Evolutionary conservation across 2,113 vertebrate species (phyloP).

Genomic region (Catharus minimus): DNA sequence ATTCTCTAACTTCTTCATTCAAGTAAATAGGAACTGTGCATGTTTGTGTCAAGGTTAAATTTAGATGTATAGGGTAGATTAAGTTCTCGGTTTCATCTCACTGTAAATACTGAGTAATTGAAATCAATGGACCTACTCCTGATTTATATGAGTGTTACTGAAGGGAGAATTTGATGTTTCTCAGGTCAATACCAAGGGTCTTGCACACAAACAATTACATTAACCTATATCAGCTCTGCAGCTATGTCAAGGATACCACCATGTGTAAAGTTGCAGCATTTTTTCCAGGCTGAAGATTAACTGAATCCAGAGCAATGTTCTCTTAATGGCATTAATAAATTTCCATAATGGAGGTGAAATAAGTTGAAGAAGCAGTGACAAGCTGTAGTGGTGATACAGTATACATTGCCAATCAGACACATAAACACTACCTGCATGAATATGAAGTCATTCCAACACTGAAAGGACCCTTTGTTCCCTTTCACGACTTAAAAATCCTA

Average conservation of each 20-base stretch:
- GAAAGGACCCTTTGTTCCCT: neutral
- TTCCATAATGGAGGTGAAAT: neutral
- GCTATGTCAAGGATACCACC: neutral
- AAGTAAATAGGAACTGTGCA: neutral
- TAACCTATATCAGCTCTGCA: neutral
- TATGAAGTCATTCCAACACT: neutral
- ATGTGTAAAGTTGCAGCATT: neutral
- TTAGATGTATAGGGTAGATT: neutral
- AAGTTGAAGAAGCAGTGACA: neutral
- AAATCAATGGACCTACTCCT: slow-evolving; percentile 8
- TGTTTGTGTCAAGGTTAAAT: neutral
- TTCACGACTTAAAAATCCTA: neutral
- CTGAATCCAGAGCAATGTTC: neutral
- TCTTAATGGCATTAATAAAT: neutral
- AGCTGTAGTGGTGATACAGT: neutral
- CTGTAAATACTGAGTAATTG: slow-evolving; percentile 5
- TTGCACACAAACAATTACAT: neutral
- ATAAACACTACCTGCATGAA: neutral
- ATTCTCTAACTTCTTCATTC: neutral
- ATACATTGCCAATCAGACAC: neutral
- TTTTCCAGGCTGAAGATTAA: neutral
- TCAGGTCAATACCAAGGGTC: neutral
- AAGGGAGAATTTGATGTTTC: slow-evolving; percentile 1
- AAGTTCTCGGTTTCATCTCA: neutral
- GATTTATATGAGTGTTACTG: neutral